A percentile compares a stretch with the other conserved stretches of the same genome.
phyloP scores from a whole-genome alignment of 1,140 invertebrate species.

The Aphelenchoides besseyi region DNA sequence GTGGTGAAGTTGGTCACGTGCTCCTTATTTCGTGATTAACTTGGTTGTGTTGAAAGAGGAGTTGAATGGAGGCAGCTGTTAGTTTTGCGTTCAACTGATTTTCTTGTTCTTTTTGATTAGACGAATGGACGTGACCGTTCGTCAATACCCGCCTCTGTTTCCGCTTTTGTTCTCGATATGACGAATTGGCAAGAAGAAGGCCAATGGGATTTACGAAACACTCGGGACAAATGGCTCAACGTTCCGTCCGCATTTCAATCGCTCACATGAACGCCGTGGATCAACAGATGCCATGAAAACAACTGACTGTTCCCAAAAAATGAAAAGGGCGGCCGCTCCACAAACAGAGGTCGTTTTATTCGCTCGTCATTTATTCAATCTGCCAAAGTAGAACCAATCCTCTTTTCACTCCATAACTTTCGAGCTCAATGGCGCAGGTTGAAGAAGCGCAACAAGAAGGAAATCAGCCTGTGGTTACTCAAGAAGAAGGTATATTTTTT shows the following conservation, averaged over 20 bases:
- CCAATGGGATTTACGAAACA: neutral
- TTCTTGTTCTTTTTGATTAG: too few species aligned
- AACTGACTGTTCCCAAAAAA: neutral
- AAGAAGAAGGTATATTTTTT: too few species aligned
- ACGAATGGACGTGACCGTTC: too few species aligned
- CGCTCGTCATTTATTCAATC: constrained; percentile 1
- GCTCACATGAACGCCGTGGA: constrained; percentile 5
- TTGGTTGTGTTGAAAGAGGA: neutral
- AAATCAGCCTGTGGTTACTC: neutral
- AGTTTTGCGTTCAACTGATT: neutral
- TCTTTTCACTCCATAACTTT: neutral
- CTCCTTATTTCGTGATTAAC: neutral
- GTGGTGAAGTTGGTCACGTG: neutral
- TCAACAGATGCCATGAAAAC: too few species aligned
- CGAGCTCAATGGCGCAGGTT: constrained; percentile 8
- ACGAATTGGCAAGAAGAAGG: neutral
- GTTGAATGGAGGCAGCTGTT: neutral
- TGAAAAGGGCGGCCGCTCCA: neutral
- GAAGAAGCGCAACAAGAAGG: neutral
- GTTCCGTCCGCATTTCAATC: too few species aligned
- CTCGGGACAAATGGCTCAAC: neutral
- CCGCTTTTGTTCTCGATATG: neutral
- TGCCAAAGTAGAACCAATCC: neutral
- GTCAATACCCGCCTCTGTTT: neutral
- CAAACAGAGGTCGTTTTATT: neutral